Percentiles rank a stretch among this genome's conserved stretches.
These are phyloP conservation scores for Parambassis ranga DNA, from an alignment of 2,797 vertebrate species.

Conservation along the genomic window DNA sequence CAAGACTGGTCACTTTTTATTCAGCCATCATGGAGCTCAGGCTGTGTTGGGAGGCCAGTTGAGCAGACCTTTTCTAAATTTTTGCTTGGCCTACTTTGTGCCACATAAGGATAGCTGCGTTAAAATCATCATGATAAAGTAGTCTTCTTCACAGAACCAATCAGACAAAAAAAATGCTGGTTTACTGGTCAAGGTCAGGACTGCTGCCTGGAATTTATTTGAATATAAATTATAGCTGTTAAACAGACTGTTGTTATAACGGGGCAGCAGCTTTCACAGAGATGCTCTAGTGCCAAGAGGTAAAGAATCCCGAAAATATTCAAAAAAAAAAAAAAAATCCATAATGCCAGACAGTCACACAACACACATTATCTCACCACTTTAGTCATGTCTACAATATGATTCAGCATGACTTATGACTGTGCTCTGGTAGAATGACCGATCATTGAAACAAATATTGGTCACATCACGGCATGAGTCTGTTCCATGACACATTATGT, in stretches of 20 bases:
- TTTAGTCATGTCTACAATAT: too few relatives aligned
- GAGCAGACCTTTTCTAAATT: constrained; percentile 37
- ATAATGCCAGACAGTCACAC: too few relatives aligned
- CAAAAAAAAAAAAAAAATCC: neutral
- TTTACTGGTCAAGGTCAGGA: constrained; percentile 13
- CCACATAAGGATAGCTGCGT: constrained; percentile 21
- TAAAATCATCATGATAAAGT: constrained; percentile 5
- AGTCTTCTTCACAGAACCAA: constrained; percentile 17
- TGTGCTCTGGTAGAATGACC: too few relatives aligned
- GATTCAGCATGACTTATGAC: too few relatives aligned
- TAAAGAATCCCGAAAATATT: neutral
- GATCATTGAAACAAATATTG: too few relatives aligned
- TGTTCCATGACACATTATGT: too few relatives aligned
- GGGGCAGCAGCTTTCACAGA: neutral
- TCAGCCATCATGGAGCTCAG: constrained; percentile 33
- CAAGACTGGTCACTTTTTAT: constrained; percentile 40
- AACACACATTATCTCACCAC: too few relatives aligned
- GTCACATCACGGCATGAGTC: too few relatives aligned
- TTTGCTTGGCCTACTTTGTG: constrained; percentile 44
- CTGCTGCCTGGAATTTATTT: neutral
- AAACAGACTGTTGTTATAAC: neutral
- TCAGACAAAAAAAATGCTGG: neutral
- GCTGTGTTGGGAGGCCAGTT: constrained; percentile 15
- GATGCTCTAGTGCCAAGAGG: too few relatives aligned
- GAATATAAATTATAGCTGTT: constrained; percentile 9